Percentiles rank a stretch among this genome's conserved stretches.
These are phyloP conservation scores for Borostomias antarcticus DNA, from an alignment of 2,797 vertebrate species.

Conservation along the genomic window DNA sequence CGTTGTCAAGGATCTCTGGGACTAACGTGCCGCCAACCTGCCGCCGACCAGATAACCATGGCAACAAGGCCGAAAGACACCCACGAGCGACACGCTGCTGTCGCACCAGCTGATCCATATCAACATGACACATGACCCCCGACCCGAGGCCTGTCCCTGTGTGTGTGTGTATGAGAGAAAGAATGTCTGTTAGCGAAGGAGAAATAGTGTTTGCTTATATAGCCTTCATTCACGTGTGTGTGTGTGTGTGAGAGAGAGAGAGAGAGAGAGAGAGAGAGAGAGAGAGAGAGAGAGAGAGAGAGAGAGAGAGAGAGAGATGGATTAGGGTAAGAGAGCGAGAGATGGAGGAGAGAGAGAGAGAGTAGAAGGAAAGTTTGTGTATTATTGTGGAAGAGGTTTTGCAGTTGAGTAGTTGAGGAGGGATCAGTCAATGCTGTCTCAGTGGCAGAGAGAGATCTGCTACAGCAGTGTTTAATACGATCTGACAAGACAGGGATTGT, in stretches of 20 bases:
- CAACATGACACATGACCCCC: constrained; percentile 33
- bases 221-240: no score
- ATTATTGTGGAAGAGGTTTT: constrained; percentile 4
- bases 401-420: not conserved
- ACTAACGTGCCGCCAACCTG: constrained; percentile 17
- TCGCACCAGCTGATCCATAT: constrained; percentile 32
- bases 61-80: constrained; percentile 49
- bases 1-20: constrained; percentile 44
- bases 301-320: not conserved
- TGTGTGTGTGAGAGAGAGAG: no score
- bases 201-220: no score
- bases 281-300: not conserved
- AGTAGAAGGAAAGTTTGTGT: not conserved
- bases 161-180: no score
- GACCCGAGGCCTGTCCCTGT: constrained; percentile 18
- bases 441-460: not conserved
- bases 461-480: not conserved
- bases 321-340: not conserved
- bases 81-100: constrained; percentile 29
- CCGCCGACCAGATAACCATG: constrained; percentile 53
- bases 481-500: not conserved
- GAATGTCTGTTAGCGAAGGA: no score
- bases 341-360: not conserved
- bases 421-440: not conserved
- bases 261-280: not conserved